These are phyloP conservation scores for Notoglanidium macrostoma DNA, from an alignment of 2,797 vertebrate species.

Conservation along the genomic window DNA sequence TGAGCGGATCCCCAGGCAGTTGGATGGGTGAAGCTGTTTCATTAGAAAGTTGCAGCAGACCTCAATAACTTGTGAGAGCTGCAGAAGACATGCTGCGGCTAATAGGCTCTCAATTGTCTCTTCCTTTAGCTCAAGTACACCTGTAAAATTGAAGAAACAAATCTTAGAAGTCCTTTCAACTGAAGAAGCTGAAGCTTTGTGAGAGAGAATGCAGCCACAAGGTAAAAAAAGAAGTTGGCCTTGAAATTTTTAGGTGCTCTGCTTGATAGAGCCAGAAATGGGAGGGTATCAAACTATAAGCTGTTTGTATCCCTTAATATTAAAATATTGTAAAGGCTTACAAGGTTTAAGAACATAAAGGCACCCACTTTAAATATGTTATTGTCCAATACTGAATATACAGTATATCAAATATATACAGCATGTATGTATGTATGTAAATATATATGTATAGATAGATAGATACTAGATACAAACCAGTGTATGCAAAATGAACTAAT, in stretches of 20 bases:
- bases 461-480: constrained; percentile 76
- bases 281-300: background rate
- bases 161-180: constrained; percentile 3
- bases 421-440: background rate
- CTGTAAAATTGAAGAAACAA: constrained; percentile 66
- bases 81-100: constrained; percentile 95
- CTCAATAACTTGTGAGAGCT: constrained; percentile 94
- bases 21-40: constrained; percentile 97
- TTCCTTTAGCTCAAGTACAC: constrained; percentile 92
- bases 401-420: background rate
- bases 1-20: constrained; percentile 96
- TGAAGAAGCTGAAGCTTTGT: background rate
- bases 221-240: background rate
- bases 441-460: background rate
- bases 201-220: background rate
- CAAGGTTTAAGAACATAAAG: background rate
- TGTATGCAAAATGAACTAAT: constrained; percentile 94
- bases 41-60: constrained; percentile 98
- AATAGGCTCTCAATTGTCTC: constrained; percentile 96
- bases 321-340: background rate
- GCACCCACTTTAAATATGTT: background rate
- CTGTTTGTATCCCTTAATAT: background rate
- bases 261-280: background rate
- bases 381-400: constrained; percentile 1
- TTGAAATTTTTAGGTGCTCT: background rate